Base-by-base conservation (phyloP, 1,140 invertebrate species). In the Tetranychus urticae region DNA sequence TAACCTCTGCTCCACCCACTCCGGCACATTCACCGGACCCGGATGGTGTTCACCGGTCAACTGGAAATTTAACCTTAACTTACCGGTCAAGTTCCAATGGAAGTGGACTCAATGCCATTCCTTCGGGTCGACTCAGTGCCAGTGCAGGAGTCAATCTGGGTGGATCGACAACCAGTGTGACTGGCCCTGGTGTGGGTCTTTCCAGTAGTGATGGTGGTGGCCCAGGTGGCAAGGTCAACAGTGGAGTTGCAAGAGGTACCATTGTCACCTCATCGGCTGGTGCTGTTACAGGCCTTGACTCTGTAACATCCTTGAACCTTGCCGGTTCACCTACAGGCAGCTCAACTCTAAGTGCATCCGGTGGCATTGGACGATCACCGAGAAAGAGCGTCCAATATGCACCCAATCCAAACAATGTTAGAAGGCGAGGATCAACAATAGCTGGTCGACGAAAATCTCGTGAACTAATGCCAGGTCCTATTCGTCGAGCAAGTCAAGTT, bases 401-500 rank as follows among this genome's bases (percentile, higher is more conserved):
- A n/a, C 55, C 34, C 12, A 56, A 56, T 56, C 37, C 55, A 33
- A 56, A 56, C 10, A 37, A 12, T 39, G 33, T 33, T 52, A 7
- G 55, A 10, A 7, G 55, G 33, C 55, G 55, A 56, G 55, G 55
- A 1, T 56, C 55, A 37, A 14, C 33, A n/a, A 14, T 37, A 36
- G 8, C 55, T 39, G 55, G 55, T 36, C 63, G 59, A 14, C 50
- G 60, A 39, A 66, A 66, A 54, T 65, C 61, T n/a, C 60, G 60
- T 46, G 63, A 62, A 60, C 48, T 58, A n/a, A 45, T 64, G 23
- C 58, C 63, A 36, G 63, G 60, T 45, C 63, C 61, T 10, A 64
- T 62, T 58, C 56, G 63, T 31, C 63, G 63, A 12, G 63, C 63
- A 7, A 62, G 60, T 34, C 63, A 64, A 63, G 63, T 61, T 37